Evolutionary conservation across 2,113 vertebrate genomes (phyloP).

Genomic region (Burhinus bistriatus): DNA sequence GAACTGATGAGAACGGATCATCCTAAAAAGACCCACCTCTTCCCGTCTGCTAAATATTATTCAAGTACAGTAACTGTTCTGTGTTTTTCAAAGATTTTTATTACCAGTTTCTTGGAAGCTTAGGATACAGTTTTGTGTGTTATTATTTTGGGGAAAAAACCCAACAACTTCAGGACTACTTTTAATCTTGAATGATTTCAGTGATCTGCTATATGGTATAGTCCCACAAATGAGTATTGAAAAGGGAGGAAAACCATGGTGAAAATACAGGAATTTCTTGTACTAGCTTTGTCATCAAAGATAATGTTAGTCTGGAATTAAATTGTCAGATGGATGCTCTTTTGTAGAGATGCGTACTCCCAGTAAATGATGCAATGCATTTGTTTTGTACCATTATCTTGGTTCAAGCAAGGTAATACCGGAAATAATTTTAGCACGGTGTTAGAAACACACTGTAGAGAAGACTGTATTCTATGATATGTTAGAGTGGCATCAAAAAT

Average conservation of each 20-base stretch:
- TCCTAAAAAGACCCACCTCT: not conserved
- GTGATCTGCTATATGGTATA: not conserved
- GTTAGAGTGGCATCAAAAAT: not conserved
- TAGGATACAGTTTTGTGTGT: not conserved
- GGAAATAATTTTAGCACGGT: not conserved
- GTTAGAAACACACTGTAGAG: not conserved
- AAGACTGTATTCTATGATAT: not conserved
- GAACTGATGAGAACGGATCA: not conserved
- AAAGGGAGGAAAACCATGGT: not conserved
- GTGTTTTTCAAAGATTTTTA: not conserved
- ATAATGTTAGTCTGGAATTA: not conserved
- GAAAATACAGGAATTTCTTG: not conserved
- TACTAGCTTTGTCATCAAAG: not conserved
- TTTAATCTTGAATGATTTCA: not conserved
- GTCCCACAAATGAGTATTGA: not conserved
- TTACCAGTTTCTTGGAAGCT: not conserved
- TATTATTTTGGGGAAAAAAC: not conserved
- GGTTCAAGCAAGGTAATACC: not conserved
- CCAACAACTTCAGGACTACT: fast-evolving
- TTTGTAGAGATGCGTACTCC: not conserved
- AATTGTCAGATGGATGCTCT: not conserved
- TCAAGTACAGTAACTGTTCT: not conserved
- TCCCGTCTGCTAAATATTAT: not conserved
- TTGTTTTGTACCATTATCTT: not conserved
- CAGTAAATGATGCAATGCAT: not conserved